Evolutionary conservation across 2,888 invertebrate species (phyloP), one percentile per base, ranked within the genome.

Genomic region (Epsilonema sp.): DNA sequence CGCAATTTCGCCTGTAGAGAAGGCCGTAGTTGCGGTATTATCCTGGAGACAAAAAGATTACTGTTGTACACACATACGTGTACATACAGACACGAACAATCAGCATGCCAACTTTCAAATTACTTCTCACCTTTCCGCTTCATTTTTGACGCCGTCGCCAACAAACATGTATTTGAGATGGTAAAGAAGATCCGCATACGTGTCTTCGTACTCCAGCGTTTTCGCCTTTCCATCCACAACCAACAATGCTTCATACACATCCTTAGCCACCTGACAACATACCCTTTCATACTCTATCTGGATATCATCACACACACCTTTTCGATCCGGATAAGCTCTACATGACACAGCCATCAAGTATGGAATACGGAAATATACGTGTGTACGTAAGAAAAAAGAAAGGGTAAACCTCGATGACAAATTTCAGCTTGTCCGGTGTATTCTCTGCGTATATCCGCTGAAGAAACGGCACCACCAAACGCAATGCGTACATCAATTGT

Each of bases 81-180:
- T n/a, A n/a, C n/a, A n/a, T n/a, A n/a, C n/a, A n/a, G n/a, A n/a
- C n/a, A n/a, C n/a, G n/a, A n/a, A n/a, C n/a, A n/a, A n/a, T n/a
- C n/a, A n/a, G n/a, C n/a, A n/a, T n/a, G n/a, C n/a, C n/a, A n/a
- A n/a, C n/a, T n/a, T n/a, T n/a, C n/a, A n/a, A n/a, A n/a, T n/a
- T n/a, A n/a, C n/a, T n/a, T n/a, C n/a, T n/a, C n/a, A n/a, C n/a
- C n/a, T n/a, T n/a, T n/a, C n/a, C n/a, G n/a, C n/a, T n/a, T n/a
- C 67, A 26, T 59, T 58, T 51, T 66, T 66, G 38, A 68, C 65
- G 2, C 64, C 63, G 52, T 71, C 69, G 2, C 71, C 71, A 4
- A 69, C 67, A 57, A 66, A 70, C 64, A 67, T 67, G 60, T 71
- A 71, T 56, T 71, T 72, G 53, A 71, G 65, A 56, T 71, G 69